These are phyloP conservation scores for Spodoptera littoralis DNA, from an alignment of 2,888 invertebrate species.

Conservation along the genomic window DNA sequence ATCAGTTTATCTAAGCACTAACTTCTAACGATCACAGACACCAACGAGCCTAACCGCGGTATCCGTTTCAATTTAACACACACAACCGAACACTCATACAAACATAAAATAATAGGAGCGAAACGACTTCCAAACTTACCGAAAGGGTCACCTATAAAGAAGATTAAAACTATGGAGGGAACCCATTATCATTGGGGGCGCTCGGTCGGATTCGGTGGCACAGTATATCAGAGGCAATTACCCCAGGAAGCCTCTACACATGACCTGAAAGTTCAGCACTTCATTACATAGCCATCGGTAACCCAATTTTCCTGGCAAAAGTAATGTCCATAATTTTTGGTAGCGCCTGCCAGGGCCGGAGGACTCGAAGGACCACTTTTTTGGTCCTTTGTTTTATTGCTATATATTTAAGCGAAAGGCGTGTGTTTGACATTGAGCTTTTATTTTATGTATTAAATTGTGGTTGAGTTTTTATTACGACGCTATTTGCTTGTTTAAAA, in stretches of 20 bases:
- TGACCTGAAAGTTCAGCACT: conserved; percentile 85
- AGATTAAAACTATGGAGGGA: conserved; percentile 83
- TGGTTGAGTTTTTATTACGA: no score
- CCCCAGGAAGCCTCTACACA: conserved; percentile 72
- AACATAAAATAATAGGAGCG: conserved; percentile 67
- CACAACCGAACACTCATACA: conserved; percentile 43
- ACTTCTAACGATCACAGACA: conserved; percentile 47
- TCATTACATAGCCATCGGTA: conserved; percentile 80
- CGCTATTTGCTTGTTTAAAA: no score
- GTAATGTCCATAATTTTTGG: conserved; percentile 70
- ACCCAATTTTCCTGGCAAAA: conserved; percentile 71
- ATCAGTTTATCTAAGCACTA: conserved; percentile 48
- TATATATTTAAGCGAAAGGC: no score
- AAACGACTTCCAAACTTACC: conserved; percentile 67
- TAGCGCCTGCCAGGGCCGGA: conserved; percentile 40
- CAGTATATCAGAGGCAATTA: conserved; percentile 81
- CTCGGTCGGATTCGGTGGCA: conserved; percentile 67
- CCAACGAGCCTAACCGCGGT: conserved; percentile 38
- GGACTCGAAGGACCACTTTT: not conserved
- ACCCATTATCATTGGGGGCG: conserved; percentile 73
- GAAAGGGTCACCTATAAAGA: conserved; percentile 82
- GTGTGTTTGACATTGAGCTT: no score
- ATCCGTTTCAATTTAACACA: conserved; percentile 51
- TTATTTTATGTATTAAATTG: no score
- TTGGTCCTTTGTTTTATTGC: not conserved